Evolutionary conservation across 2,888 invertebrate genomes (phyloP).

Genomic region (Drosophila anomalipes): DNA sequence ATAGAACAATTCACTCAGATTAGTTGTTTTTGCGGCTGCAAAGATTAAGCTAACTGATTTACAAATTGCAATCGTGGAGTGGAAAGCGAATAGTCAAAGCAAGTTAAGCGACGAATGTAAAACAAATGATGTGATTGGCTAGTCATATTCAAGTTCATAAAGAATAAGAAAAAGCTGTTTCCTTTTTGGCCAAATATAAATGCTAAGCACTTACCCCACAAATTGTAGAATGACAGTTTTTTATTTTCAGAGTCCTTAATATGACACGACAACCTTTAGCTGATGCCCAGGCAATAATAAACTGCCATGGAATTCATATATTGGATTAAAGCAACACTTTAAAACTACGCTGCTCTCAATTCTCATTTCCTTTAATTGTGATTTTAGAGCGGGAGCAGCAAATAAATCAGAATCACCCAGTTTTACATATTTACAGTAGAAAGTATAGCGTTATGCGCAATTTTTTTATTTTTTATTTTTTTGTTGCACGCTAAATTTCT

Average conservation of each 20-base stretch:
- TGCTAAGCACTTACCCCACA: not conserved
- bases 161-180: not conserved
- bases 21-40: constrained; percentile 39
- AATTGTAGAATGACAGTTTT: not conserved
- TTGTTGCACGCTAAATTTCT: constrained; percentile 47
- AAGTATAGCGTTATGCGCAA: constrained; percentile 62
- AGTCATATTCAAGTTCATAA: not conserved
- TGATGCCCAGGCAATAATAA: not conserved
- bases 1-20: constrained; percentile 48
- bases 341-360: constrained; percentile 66
- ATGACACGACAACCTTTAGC: not conserved
- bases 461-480: constrained; percentile 53
- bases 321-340: constrained; percentile 11
- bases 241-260: constrained; percentile 1
- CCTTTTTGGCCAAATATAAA: not conserved
- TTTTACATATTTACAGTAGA: constrained; percentile 28
- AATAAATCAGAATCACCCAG: constrained; percentile 68
- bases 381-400: constrained; percentile 36
- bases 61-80: constrained; percentile 11
- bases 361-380: constrained; percentile 64
- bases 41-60: constrained; percentile 44
- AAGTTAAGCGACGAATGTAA: not conserved
- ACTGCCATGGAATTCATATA: not conserved
- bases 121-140: not conserved
- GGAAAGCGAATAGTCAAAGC: not conserved